phyloP scores from a whole-genome alignment of 2,797 vertebrate species.

The Muscicapa comitata region DNA sequence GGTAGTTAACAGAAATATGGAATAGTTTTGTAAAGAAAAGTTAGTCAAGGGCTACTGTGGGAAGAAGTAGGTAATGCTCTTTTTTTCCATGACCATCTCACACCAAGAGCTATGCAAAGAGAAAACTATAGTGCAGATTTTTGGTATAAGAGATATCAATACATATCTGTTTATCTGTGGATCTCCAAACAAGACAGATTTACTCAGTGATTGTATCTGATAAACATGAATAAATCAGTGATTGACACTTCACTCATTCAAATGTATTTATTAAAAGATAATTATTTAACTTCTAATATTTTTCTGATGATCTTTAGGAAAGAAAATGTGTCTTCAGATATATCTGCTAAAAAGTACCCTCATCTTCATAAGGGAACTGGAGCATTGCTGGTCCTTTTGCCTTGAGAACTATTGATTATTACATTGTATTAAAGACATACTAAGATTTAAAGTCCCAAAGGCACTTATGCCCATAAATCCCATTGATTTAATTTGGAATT shows the following conservation, averaged over 20 bases:
- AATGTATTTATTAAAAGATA: not conserved
- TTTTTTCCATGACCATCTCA: not conserved
- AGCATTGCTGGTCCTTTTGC: not conserved
- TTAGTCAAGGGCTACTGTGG: not conserved
- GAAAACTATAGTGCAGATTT: not conserved
- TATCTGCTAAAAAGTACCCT: not conserved
- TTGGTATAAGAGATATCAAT: not conserved
- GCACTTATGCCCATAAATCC: not conserved
- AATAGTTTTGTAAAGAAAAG: not conserved
- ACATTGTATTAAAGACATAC: not conserved
- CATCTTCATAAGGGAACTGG: not conserved
- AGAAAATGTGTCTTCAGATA: not conserved
- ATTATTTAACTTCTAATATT: not conserved
- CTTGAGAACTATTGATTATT: slow-evolving; percentile 15
- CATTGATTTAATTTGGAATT: slow-evolving; percentile 19
- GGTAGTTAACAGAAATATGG: not conserved
- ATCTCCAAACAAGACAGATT: not conserved
- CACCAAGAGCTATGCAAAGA: not conserved
- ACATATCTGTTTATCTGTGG: not conserved
- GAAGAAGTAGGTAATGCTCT: not conserved
- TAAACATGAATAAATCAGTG: not conserved
- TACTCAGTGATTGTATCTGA: not conserved
- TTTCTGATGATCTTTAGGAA: not conserved
- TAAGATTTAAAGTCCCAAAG: not conserved
- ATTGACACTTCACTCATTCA: not conserved